Percentiles rank a stretch among this genome's conserved stretches.
Evolutionary conservation across 2,797 vertebrate species (phyloP).

Genomic region (Siniperca obscura): DNA sequence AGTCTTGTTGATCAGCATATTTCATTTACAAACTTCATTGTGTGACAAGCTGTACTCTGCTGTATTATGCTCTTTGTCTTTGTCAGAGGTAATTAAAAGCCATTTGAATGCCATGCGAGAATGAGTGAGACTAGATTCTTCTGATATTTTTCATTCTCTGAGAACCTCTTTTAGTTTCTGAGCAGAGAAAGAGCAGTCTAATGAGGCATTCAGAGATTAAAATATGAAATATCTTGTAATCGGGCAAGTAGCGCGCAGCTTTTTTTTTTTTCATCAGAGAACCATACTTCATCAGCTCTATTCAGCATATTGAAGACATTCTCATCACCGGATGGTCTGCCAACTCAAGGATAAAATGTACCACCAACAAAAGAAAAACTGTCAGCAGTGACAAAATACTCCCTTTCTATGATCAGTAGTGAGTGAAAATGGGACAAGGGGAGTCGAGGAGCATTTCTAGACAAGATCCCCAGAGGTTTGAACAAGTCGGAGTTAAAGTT

Average conservation of each 20-base stretch:
- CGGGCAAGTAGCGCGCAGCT: not conserved
- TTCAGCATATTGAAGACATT: conserved; percentile 51
- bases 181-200: conserved; percentile 27
- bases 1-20: conserved; percentile 48
- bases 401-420: conserved; percentile 44
- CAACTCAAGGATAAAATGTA: conserved; percentile 34
- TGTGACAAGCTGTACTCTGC: conserved; percentile 25
- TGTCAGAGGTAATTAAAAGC: conserved; percentile 59
- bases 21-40: conserved; percentile 26
- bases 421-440: conserved; percentile 53
- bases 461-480: conserved; percentile 52
- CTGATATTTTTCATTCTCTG: conserved; percentile 32
- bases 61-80: conserved; percentile 47
- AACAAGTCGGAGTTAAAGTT: conserved; percentile 36
- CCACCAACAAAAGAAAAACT: conserved; percentile 32
- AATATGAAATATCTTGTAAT: conserved; percentile 45
- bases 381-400: conserved; percentile 44
- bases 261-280: conserved; percentile 7
- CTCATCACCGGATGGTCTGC: conserved; percentile 21
- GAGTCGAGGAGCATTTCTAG: conserved; percentile 38
- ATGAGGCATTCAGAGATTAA: conserved; percentile 59
- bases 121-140: conserved; percentile 18
- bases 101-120: conserved; percentile 27
- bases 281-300: conserved; percentile 43
- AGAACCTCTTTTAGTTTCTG: conserved; percentile 21